Percentiles rank a stretch among this genome's conserved stretches.
phyloP scores from a whole-genome alignment of 2,113 vertebrate genomes.

The Chrysochloris asiatica region DNA sequence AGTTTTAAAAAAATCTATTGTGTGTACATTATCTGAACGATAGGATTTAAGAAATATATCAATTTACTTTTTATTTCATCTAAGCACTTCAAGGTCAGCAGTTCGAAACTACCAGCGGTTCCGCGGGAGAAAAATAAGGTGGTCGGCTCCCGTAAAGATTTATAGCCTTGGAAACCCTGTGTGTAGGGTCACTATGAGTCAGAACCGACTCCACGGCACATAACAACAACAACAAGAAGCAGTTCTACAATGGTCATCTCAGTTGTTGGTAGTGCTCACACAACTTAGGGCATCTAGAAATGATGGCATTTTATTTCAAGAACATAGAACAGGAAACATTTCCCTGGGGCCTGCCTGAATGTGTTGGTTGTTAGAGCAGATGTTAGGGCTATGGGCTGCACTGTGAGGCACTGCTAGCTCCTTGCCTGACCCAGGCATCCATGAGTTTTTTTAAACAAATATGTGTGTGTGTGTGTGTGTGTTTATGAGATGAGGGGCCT shows the following conservation, averaged over 20 bases:
- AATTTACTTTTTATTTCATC: neutral
- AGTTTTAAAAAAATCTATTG: no score
- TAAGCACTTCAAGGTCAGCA: no score
- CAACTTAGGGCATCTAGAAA: neutral
- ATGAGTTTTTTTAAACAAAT: no score
- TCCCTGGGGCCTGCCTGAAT: accelerated
- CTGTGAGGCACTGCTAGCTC: accelerated
- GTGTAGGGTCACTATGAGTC: no score
- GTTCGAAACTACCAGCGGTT: no score
- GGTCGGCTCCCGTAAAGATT: no score
- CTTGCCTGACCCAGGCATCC: accelerated
- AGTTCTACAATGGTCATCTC: neutral
- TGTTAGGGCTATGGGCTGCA: neutral
- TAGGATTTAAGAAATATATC: neutral
- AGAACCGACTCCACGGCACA: no score
- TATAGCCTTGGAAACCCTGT: no score
- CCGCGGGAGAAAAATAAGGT: no score
- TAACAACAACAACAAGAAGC: no score
- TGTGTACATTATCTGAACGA: neutral
- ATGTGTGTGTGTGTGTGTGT: neutral
- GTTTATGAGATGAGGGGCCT: accelerated
- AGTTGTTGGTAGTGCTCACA: neutral
- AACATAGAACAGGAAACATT: neutral
- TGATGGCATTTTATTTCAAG: neutral
- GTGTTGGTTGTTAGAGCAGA: neutral